Evolutionary conservation across 2,888 invertebrate species (phyloP), one percentile per base, ranked within the genome.

Genomic region (Villa cingulata): DNA sequence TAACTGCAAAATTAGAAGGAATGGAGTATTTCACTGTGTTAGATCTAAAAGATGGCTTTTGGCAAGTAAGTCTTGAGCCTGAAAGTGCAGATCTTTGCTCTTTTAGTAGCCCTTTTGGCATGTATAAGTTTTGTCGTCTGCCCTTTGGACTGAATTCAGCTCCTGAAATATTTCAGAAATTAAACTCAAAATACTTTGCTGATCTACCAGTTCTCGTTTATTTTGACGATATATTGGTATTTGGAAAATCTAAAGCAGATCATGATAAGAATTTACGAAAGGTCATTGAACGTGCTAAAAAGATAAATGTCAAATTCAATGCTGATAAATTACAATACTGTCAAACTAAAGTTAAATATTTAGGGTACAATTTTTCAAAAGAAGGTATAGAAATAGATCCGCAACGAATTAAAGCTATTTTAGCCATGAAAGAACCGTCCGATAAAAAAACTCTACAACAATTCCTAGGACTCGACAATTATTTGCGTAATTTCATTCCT

Each of bases 31-130:
- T 43, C 17, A 47, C 47, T 15, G 50, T 50, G 18, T 29, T 48
- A n/a, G 50, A 47, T 20, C 27, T 47, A 15, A 47, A 47, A 38
- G 37, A 46, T 16, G 48, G 52, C 48, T 37, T 51, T 45, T 50
- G 48, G 34, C 14, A 20, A 27, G 16, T 42, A 1, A 2, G 6
- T 16, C 16, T 42, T 15, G 42, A 42, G 29, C 4, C 14, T 4
- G n/a, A 4, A 32, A 42, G 42, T 16, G 17, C 7, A 2, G 36
- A 43, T 3, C 10, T n/a, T 19, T 14, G 32, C 7, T 29, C n/a
- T n/a, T n/a, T n/a, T n/a, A n/a, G n/a, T n/a, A n/a, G n/a, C n/a
- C n/a, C n/a, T n/a, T n/a, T n/a, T n/a, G n/a, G n/a, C n/a, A n/a
- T n/a, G n/a, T n/a, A n/a, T n/a, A n/a, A n/a, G n/a, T n/a, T n/a